Evolutionary conservation across 2,888 invertebrate genomes (phyloP).

Genomic region (Callinectes sapidus): DNA sequence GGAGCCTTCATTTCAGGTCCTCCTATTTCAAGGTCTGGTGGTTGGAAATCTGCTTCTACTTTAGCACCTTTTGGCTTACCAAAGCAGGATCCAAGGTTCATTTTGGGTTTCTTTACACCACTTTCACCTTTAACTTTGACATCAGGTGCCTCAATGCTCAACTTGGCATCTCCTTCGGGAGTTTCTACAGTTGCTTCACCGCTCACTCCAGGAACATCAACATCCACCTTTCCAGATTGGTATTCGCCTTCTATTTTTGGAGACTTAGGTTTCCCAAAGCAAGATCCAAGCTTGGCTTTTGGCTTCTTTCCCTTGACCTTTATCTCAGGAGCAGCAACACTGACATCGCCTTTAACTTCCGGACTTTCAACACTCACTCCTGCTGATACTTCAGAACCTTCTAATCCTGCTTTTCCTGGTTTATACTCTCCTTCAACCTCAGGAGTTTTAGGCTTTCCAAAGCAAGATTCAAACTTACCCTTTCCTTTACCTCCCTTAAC

Average conservation of each 20-base stretch:
- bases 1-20: constrained; percentile 47
- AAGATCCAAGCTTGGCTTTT: constrained; percentile 45
- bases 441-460: constrained; percentile 55
- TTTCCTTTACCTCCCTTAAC: constrained; percentile 39
- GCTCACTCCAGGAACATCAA: constrained; percentile 41
- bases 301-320: constrained; percentile 27
- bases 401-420: background rate
- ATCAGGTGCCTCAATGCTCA: constrained; percentile 48
- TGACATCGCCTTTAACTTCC: background rate
- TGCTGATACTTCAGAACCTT: constrained; percentile 31
- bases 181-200: constrained; percentile 23
- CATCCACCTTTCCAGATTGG: constrained; percentile 34
- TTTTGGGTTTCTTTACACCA: constrained; percentile 46
- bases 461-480: constrained; percentile 47
- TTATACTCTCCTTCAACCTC: constrained; percentile 45
- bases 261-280: constrained; percentile 51
- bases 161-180: constrained; percentile 8
- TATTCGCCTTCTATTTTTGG: constrained; percentile 38
- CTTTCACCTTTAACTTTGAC: constrained; percentile 45
- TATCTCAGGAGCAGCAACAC: constrained; percentile 28
- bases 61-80: constrained; percentile 54
- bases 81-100: constrained; percentile 57
- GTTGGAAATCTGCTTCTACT: constrained; percentile 42
- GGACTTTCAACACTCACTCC: constrained; percentile 32
- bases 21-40: constrained; percentile 36